Percentiles rank a stretch among this genome's conserved stretches.
Conservation (phyloP, 2,888 invertebrate species). For the Calameuta pallipes region DNA sequence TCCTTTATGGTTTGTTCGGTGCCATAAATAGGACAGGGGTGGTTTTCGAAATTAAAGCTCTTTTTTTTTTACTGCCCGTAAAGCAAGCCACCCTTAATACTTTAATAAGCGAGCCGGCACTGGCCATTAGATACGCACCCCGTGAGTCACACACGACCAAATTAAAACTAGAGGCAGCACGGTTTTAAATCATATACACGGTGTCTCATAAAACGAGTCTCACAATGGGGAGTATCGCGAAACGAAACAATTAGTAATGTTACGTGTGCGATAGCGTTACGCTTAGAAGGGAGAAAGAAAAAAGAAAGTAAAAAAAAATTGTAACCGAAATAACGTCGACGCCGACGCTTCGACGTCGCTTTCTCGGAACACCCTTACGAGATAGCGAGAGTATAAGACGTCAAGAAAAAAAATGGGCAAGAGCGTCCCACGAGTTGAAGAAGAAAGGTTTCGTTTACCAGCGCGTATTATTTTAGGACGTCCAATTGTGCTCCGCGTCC, state of each 20-base stretch:
- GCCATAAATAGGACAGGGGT: conserved; percentile 16
- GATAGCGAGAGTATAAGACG: neutral
- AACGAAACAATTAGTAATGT: neutral
- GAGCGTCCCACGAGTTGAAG: neutral
- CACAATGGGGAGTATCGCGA: neutral
- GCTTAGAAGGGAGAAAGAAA: neutral
- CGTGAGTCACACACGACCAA: neutral
- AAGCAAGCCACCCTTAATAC: neutral
- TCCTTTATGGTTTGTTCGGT: neutral
- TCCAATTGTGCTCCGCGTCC: neutral
- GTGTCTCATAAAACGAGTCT: neutral
- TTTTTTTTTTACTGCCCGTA: neutral
- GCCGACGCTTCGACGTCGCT: neutral
- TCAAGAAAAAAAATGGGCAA: neutral
- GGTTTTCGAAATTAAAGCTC: conserved; percentile 14
- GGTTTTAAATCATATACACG: neutral
- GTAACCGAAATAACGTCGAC: neutral
- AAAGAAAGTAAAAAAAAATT: neutral
- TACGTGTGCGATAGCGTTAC: too few relatives aligned
- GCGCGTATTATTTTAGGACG: neutral
- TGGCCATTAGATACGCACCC: neutral
- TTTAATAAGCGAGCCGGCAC: neutral
- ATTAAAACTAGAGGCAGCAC: neutral
- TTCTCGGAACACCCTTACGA: neutral
- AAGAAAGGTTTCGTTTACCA: neutral